Percentiles rank a stretch among this genome's conserved stretches.
Conservation (phyloP, 2,888 invertebrate species). For the Polymixis flavicincta region DNA sequence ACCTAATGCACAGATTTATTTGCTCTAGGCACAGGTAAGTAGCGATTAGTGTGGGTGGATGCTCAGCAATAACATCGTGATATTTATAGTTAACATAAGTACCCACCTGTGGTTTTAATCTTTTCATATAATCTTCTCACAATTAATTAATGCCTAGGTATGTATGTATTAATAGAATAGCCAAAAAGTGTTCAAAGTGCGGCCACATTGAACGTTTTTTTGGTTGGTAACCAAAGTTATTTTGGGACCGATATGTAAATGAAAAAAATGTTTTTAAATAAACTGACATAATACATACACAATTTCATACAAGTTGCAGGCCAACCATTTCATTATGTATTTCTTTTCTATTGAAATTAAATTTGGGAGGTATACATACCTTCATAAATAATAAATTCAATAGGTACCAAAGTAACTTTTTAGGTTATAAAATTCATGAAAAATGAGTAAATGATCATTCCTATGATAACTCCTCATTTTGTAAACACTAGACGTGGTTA, state of each 20-base stretch:
- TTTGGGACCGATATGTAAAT: not conserved
- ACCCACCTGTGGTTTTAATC: not conserved
- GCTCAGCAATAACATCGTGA: not conserved
- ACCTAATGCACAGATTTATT: not conserved
- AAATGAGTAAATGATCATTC: not conserved
- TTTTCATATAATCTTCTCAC: not conserved
- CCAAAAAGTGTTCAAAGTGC: too few relatives aligned
- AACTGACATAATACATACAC: not conserved
- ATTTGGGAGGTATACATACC: not conserved
- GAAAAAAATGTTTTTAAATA: not conserved
- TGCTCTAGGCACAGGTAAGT: not conserved
- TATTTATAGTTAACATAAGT: not conserved
- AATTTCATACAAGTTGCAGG: not conserved
- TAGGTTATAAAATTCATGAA: constrained; percentile 28
- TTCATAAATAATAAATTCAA: not conserved
- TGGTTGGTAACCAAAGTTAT: constrained; percentile 31
- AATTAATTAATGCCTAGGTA: not conserved
- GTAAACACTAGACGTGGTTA: not conserved
- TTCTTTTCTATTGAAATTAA: not conserved
- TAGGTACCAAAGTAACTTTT: not conserved
- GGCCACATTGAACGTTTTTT: too few relatives aligned
- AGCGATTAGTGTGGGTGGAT: not conserved
- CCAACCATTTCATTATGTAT: not conserved
- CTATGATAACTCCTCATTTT: not conserved
- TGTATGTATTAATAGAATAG: not conserved